Evolutionary conservation across 2,888 invertebrate genomes (phyloP), one percentile per base, ranked within the genome.

Genomic region (Nymphalis c-album): DNA sequence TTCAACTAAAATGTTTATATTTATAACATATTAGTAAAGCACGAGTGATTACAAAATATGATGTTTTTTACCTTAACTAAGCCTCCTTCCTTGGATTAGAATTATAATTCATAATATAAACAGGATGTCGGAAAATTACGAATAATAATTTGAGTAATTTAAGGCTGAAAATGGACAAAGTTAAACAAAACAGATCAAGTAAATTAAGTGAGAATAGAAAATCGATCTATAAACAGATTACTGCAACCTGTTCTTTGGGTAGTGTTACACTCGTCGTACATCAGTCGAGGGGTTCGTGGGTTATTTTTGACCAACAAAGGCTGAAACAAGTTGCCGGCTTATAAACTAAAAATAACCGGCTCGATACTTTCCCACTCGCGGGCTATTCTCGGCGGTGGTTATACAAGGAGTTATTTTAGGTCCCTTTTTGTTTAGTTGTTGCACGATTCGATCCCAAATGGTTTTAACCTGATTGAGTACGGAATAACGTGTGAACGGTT

Each of bases 281-380:
- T 72, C 73, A 65, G 72, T 50, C 59, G 73, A 76, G 80, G 79
- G 81, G 75, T 71, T 76, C 76, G 74, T 74, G 76, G 79, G 81
- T 79, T 89, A 88, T 88, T 89, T 87, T 76, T 75, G 76, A 78
- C 75, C 78, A 83, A 87, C 87, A 86, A 86, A 87, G 88, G 85
- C 82, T 81, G 79, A 81, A 84, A 75, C 84, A 82, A 86, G 84
- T 85, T 75, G 71, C 68, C 69, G 70, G 73, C 76, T 76, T 74
- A 75, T 73, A 63, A 63, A 74, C 86, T 86, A 85, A 80, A 78
- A 83, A 87, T 90, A 90, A 79, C 78, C 68, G 71, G 81, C 73
- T 82, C 83, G 82, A 85, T 86, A 86, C 85, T 86, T 88, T 85
- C 83, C 79, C 83, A 85, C 80, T 80, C 74, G 75, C 77, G 73